Base-by-base conservation (phyloP, 2,113 vertebrate species). In the Azemiops feae region DNA sequence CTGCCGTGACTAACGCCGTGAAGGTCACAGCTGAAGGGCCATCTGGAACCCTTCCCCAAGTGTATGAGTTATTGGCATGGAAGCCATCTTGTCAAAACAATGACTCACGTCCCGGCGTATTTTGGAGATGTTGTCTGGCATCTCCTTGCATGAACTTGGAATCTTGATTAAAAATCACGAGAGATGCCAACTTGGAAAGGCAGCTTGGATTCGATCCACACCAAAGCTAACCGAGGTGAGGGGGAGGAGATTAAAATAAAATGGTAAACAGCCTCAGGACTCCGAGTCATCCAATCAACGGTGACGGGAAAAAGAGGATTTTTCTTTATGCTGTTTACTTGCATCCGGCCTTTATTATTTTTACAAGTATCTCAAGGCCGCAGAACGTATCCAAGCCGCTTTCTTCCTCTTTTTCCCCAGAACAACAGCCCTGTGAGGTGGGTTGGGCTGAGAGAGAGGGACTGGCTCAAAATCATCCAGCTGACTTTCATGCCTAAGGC, bases 141-240 rank as follows among this genome's bases (percentile, higher is more conserved):
- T 97, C 95, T 96, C 95, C 95, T 97, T 86, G 93, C 89, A 91
- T 95, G 95, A 96, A 96, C 88, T 95, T 92, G 92, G 93, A 87
- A 90, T 96, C 97, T 95, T 91, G 95, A 96, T 94, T 94, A 88
- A 50, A 88, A 88, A 87, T 94, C 92, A 96, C 96, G 93, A 22
- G 93, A 91, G 52, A 94, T 92, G 92, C 94, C 94, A 85, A 55
- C 93, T 94, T 95, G 89, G 39, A 94, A 88, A 94, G 88, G 85
- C 95, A 93, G 96, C 89, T 94, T 93, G 89, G 54, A 94, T 93
- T 95, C 89, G 95, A 85, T 89, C 91, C 91, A 52, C 92, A 94
- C 50, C 30, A 94, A 97, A 74, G 92, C 94, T 91, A 93, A 95
- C 91, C 91, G 96, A 90, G 90, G 85, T 96, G 96, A 92, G 5